Conservation (phyloP, 2,113 vertebrate genomes). For the Mugil cephalus region DNA sequence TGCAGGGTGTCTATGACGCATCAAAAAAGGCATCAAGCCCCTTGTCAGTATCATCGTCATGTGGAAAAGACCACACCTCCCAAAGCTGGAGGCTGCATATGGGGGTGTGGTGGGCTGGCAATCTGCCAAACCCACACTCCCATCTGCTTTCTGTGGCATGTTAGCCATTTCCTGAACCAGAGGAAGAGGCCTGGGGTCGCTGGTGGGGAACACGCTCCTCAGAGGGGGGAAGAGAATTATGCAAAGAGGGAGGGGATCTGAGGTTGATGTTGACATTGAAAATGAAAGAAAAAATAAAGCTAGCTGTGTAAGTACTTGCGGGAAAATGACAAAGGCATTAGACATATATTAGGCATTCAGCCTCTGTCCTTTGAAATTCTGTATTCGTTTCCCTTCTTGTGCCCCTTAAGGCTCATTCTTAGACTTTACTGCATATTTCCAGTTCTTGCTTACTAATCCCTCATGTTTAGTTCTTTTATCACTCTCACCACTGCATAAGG, state of each 20-base stretch:
- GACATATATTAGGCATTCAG: not conserved
- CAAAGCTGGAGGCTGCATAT: slow-evolving; percentile 35
- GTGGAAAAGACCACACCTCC: slow-evolving; percentile 32
- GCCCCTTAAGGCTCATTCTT: not conserved
- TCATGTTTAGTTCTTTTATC: not conserved
- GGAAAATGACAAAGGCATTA: not conserved
- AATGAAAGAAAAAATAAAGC: not conserved
- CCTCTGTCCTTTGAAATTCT: no score
- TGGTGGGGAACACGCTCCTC: slow-evolving; percentile 48
- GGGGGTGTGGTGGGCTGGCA: slow-evolving; percentile 60
- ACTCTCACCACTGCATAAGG: slow-evolving; percentile 16
- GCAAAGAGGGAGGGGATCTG: slow-evolving; percentile 30
- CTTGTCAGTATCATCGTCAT: slow-evolving; percentile 31
- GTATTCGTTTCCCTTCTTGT: not conserved
- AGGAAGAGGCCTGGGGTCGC: slow-evolving; percentile 87
- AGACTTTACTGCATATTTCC: not conserved
- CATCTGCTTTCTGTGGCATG: slow-evolving; percentile 76
- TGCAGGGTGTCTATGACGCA: not conserved
- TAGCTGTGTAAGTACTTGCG: not conserved
- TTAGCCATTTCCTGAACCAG: slow-evolving; percentile 87
- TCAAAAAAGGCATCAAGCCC: not conserved
- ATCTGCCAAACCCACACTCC: slow-evolving; percentile 63
- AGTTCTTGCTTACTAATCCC: not conserved
- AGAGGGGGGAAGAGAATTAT: slow-evolving; percentile 26
- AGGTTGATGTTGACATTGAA: slow-evolving; percentile 18